phyloP scores from a whole-genome alignment of 2,113 vertebrate genomes.

The Rallus limicola region DNA sequence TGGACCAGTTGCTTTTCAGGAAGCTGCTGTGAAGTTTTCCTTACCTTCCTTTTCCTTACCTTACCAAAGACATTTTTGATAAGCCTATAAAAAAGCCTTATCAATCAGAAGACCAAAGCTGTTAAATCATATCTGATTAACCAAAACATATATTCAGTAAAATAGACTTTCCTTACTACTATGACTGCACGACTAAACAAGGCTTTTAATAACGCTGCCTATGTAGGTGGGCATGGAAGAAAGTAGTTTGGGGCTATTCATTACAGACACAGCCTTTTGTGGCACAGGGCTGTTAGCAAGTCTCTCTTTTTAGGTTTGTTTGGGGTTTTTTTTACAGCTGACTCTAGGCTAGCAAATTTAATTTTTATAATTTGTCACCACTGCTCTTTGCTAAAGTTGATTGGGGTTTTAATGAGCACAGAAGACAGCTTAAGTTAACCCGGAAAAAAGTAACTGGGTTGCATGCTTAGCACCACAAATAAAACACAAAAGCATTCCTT shows the following conservation, averaged over 20 bases:
- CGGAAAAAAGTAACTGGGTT: neutral
- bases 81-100: neutral
- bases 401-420: neutral
- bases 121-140: neutral
- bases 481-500: neutral
- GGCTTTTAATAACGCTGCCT: neutral
- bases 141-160: neutral
- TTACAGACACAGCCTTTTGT: neutral
- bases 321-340: neutral
- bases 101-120: neutral
- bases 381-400: neutral
- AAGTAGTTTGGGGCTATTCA: neutral
- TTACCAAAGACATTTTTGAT: neutral
- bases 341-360: neutral
- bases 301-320: too few relatives aligned
- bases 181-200: neutral
- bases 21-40: neutral
- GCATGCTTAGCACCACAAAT: neutral
- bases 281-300: too few relatives aligned
- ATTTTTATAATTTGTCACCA: neutral
- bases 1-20: neutral
- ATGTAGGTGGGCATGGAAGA: neutral
- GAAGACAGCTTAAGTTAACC: neutral
- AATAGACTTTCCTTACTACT: neutral
- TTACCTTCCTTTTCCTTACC: neutral